These are phyloP conservation scores for Diachasma alloeum DNA, from an alignment of 1,140 invertebrate genomes.

Conservation along the genomic window DNA sequence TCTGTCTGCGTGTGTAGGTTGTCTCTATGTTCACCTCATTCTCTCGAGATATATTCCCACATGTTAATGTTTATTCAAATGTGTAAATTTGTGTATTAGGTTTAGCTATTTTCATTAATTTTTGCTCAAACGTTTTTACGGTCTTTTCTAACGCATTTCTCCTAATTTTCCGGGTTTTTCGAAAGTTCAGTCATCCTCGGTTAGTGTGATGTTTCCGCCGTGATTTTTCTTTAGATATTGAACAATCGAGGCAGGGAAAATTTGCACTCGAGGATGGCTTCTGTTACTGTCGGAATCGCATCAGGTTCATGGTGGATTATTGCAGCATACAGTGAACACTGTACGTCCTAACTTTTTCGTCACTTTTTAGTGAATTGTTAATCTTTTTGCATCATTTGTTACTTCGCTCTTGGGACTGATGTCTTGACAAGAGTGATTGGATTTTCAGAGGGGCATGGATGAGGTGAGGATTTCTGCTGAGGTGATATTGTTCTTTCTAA, in stretches of 20 bases:
- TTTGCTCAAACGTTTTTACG: constrained; percentile 15
- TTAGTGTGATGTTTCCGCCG: constrained; percentile 16
- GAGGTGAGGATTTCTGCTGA: not conserved
- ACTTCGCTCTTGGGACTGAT: not conserved
- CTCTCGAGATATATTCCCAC: constrained; percentile 13
- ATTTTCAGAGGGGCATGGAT: not conserved
- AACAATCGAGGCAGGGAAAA: not conserved
- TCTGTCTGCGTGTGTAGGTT: constrained; percentile 20
- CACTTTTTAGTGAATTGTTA: constrained; percentile 20
- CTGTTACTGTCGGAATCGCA: constrained; percentile 32
- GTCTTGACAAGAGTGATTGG: not conserved
- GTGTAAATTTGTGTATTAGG: constrained; percentile 26
- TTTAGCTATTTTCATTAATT: not conserved
- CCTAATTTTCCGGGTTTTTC: constrained; percentile 39
- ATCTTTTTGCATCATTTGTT: constrained; percentile 28
- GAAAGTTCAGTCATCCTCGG: constrained; percentile 37
- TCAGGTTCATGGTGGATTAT: constrained; percentile 30
- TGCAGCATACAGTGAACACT: constrained; percentile 12
- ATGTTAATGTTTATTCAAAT: constrained; percentile 22
- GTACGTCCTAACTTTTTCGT: constrained; percentile 16
- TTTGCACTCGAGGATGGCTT: constrained; percentile 24
- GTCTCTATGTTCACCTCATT: constrained; percentile 16
- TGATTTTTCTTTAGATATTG: not conserved
- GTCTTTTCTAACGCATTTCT: constrained; percentile 20
- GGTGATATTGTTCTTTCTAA: not conserved